Evolutionary conservation across 2,888 invertebrate genomes (phyloP).

Genomic region (Lithophane socia): DNA sequence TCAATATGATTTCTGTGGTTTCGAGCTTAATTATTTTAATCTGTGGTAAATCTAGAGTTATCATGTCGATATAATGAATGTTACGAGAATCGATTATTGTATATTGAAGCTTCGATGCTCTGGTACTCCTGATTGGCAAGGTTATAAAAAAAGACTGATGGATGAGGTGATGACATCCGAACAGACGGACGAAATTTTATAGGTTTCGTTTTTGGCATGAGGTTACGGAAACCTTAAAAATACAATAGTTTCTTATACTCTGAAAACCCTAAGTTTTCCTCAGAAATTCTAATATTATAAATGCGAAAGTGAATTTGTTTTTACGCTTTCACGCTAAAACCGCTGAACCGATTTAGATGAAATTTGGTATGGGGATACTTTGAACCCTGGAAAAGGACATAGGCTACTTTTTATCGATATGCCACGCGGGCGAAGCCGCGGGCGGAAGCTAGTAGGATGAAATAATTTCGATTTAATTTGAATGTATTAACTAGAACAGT

Average conservation of each 20-base stretch:
- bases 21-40: slow-evolving; percentile 48
- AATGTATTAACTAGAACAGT: slow-evolving; percentile 41
- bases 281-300: no score
- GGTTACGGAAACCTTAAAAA: neutral
- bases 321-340: no score
- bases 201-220: neutral
- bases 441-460: no score
- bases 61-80: slow-evolving; percentile 7
- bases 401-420: no score
- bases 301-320: no score
- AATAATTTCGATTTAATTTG: slow-evolving; percentile 22
- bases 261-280: neutral
- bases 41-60: slow-evolving; percentile 41
- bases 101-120: neutral
- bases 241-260: neutral
- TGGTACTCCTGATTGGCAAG: neutral
- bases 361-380: no score
- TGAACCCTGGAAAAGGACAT: no score
- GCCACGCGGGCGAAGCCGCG: no score
- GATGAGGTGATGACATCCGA: neutral
- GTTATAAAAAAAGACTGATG: neutral
- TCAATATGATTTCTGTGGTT: slow-evolving; percentile 49
- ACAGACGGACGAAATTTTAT: neutral
- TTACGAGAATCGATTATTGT: slow-evolving; percentile 8
- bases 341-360: no score